A percentile compares a stretch with the other conserved stretches of the same genome.
Conservation (phyloP, 2,797 vertebrate species). For the Nothura maculosa region DNA sequence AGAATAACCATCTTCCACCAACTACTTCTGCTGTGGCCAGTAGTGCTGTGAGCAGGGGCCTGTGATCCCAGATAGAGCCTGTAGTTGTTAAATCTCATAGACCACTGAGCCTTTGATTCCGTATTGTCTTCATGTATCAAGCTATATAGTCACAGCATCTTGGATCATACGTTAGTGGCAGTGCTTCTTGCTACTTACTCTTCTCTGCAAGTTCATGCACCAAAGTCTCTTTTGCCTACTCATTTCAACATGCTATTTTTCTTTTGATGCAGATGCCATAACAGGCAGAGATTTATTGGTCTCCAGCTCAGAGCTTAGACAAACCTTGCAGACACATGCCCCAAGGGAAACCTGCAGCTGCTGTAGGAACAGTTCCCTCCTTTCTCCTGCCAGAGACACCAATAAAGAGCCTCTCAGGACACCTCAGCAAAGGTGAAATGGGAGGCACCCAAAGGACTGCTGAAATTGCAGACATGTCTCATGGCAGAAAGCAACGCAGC, state of each 20-base stretch:
- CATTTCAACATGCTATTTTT: background rate
- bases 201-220: background rate
- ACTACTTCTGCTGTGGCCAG: background rate
- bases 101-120: background rate
- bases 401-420: background rate
- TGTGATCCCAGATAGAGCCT: background rate
- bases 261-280: background rate
- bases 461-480: background rate
- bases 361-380: background rate
- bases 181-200: background rate
- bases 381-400: background rate
- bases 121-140: accelerated
- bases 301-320: background rate
- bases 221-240: background rate
- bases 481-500: background rate
- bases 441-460: background rate
- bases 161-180: background rate
- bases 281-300: background rate
- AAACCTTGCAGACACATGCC: background rate
- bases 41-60: background rate
- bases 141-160: background rate
- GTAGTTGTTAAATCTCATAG: background rate
- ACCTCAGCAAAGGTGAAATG: background rate
- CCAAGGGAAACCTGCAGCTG: background rate
- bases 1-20: background rate